Base-by-base conservation (phyloP, 2,797 vertebrate species). In the Protosalanx chinensis region DNA sequence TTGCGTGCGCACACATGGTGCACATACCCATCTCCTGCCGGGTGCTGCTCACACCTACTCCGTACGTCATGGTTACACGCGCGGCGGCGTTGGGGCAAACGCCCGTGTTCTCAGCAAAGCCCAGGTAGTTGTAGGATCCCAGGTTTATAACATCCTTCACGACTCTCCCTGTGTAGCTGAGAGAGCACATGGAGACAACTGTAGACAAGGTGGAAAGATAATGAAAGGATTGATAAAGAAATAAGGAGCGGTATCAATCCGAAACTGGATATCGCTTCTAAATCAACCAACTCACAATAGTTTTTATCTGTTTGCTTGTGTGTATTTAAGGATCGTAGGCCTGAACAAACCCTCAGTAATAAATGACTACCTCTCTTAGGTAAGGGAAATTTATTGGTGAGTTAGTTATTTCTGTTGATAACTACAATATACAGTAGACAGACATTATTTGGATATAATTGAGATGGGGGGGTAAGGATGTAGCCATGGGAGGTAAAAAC, bases 81-180 rank as follows among this genome's bases (percentile, higher is more conserved):
- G 94, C 90, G 12, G 93, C 94, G 33, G 95, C 91, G 61, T 96
- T 90, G 37, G 93, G 91, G 75, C 95, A 97, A 3, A 79, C 56
- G 12, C 96, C 96, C 2, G 71, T 79, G 33, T 95, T 96, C 84
- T 95, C 93, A 51, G 96, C 95, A 81, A 98, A 98, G 85, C 97
- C 97, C 72, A 98, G 94, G 87, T 98, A 98, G 89, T 98, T 98
- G 86, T 98, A 98, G 10, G 97, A 98, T 75, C 97, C 97, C 94
- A 98, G 91, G 88, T 98, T 98, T 86, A 98, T 95, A 75, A 98
- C 92, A 66, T 88, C 95, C 81, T 93, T 94, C 84, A 96, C 88
- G 16, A 95, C 82, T 76, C 89, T 93, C 10, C 95, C 96, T 0
- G 95, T 96, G 82, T 95, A 95, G 77, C 97, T 98, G 85, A 32